These are phyloP conservation scores for Eustalomyia histrio DNA, from an alignment of 2,888 invertebrate genomes.

Conservation along the genomic window DNA sequence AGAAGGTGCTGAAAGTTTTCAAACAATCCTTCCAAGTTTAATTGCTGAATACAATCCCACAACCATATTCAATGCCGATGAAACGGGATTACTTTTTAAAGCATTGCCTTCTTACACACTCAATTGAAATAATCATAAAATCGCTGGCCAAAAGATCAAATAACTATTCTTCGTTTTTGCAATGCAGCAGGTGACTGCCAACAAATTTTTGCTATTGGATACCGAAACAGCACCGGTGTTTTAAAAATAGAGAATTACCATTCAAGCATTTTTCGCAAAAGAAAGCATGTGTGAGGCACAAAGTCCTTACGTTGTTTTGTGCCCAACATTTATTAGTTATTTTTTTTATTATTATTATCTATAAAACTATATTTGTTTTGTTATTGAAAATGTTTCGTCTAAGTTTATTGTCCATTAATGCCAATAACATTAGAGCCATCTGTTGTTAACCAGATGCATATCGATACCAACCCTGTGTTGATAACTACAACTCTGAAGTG, in stretches of 20 bases:
- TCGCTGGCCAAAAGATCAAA: constrained; percentile 26
- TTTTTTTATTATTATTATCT: no score
- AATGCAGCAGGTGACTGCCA: constrained; percentile 37
- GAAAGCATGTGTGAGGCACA: neutral
- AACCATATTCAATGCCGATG: constrained; percentile 16
- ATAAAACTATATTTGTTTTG: no score
- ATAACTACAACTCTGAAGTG: no score
- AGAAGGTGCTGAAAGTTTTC: constrained; percentile 41
- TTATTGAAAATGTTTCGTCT: no score
- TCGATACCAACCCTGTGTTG: no score
- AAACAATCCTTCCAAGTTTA: constrained; percentile 22
- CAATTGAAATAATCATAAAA: neutral
- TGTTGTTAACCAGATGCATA: no score
- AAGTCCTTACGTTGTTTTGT: no score
- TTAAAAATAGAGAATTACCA: constrained; percentile 8
- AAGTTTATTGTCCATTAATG: no score
- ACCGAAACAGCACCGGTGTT: neutral
- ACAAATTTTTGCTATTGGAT: constrained; percentile 29
- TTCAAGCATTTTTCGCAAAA: constrained; percentile 13
- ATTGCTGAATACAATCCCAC: constrained; percentile 16
- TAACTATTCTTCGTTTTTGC: constrained; percentile 32
- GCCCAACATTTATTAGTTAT: no score
- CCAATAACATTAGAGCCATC: no score
- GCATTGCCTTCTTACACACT: neutral
- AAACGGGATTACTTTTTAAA: constrained; percentile 7